Evolutionary conservation across 2,797 vertebrate species (phyloP).

Genomic region (Poecilia picta): DNA sequence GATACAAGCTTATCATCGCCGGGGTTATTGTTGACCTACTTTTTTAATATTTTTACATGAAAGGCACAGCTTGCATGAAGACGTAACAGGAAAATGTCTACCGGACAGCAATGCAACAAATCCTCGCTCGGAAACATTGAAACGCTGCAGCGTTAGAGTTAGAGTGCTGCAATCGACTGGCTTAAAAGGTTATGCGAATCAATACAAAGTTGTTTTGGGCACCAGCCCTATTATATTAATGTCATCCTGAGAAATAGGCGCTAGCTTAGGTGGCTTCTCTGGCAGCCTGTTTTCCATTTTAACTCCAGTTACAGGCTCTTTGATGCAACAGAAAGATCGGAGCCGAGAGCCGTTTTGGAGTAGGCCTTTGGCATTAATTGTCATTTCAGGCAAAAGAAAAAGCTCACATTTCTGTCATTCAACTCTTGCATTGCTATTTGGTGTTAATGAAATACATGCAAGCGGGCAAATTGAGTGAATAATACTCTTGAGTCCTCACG

Average conservation of each 20-base stretch:
- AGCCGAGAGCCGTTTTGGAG: constrained; percentile 39
- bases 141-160: constrained; percentile 65
- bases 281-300: constrained; percentile 72
- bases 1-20: not conserved
- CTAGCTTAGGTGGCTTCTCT: constrained; percentile 75
- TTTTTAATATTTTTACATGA: constrained; percentile 15
- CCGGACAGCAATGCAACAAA: constrained; percentile 65
- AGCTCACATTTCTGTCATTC: not conserved
- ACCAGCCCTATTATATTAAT: constrained; percentile 81
- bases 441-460: constrained; percentile 1
- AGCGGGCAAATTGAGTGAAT: constrained; percentile 40
- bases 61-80: constrained; percentile 24
- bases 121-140: constrained; percentile 66
- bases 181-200: constrained; percentile 82
- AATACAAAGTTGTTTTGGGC: constrained; percentile 84
- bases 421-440: not conserved
- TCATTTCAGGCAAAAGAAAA: constrained; percentile 18
- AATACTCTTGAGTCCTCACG: constrained; percentile 30
- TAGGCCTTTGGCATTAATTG: constrained; percentile 6
- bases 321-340: constrained; percentile 50
- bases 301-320: constrained; percentile 59
- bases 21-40: constrained; percentile 5
- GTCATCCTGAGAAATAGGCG: constrained; percentile 82
- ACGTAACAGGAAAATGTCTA: constrained; percentile 47
- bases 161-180: constrained; percentile 79